Conservation (phyloP, 2,797 vertebrate genomes). For the Crenuchus spilurus region DNA sequence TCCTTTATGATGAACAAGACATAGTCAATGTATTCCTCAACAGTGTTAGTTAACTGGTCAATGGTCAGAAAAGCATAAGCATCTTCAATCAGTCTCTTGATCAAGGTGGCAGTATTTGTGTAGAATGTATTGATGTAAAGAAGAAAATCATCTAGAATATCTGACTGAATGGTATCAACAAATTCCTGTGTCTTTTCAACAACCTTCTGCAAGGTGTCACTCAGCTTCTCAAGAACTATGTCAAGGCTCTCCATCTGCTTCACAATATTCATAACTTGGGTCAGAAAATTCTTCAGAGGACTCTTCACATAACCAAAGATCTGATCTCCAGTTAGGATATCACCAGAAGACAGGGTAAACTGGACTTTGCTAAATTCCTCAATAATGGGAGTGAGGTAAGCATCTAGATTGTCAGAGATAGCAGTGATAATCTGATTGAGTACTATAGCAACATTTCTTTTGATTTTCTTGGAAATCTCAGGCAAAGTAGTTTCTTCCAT, state of each 20-base stretch:
- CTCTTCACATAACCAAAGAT: constrained; percentile 68
- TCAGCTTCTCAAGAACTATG: constrained; percentile 74
- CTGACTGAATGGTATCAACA: constrained; percentile 72
- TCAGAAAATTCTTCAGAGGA: constrained; percentile 61
- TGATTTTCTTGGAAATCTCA: constrained; percentile 59
- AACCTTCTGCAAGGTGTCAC: constrained; percentile 64
- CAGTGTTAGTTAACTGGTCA: constrained; percentile 14
- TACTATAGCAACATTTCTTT: constrained; percentile 54
- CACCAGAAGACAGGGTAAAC: constrained; percentile 70
- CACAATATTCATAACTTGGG: constrained; percentile 65
- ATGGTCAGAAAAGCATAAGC: constrained; percentile 61
- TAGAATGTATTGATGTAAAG: constrained; percentile 59
- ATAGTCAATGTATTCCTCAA: constrained; percentile 45
- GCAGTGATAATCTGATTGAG: constrained; percentile 65
- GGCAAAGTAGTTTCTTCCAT: constrained; percentile 57
- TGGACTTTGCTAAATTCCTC: constrained; percentile 73
- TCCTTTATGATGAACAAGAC: constrained; percentile 54
- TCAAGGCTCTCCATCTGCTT: constrained; percentile 75
- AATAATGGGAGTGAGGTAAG: constrained; percentile 70
- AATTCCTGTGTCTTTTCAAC: constrained; percentile 74
- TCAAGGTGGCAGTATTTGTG: constrained; percentile 45
- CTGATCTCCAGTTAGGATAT: constrained; percentile 67
- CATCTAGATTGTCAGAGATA: constrained; percentile 61
- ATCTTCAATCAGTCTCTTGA: constrained; percentile 67
- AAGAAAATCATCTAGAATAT: constrained; percentile 70